Conservation (phyloP, 2,113 vertebrate genomes). For the Ciconia boyciana region DNA sequence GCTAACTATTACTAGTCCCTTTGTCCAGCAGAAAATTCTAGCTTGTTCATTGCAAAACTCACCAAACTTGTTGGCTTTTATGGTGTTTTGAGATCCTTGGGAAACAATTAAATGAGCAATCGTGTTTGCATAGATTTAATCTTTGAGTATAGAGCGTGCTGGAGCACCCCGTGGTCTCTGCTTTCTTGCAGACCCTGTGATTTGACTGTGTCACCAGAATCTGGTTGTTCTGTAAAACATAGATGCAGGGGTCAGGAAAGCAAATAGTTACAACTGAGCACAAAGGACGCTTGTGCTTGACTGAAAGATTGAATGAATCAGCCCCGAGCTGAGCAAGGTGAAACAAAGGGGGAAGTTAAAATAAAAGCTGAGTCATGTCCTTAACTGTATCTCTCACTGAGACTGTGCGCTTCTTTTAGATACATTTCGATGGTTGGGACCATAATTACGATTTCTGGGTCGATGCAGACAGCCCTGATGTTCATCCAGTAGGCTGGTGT, state of each 20-base stretch:
- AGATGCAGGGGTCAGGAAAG: neutral
- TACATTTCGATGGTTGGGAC: constrained; percentile 91
- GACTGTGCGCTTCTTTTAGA: constrained; percentile 63
- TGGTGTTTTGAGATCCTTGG: neutral
- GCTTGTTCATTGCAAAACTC: neutral
- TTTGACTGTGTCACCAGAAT: neutral
- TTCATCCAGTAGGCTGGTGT: constrained; percentile 91
- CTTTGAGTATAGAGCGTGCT: neutral
- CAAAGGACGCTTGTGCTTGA: neutral
- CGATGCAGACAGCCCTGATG: constrained; percentile 84
- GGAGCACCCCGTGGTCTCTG: neutral
- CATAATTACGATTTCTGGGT: constrained; percentile 86
- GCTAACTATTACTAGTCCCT: neutral
- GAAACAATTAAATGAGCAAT: neutral
- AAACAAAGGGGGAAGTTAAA: neutral
- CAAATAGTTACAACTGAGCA: neutral
- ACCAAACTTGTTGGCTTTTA: neutral
- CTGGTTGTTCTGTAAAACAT: neutral
- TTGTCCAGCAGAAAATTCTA: neutral
- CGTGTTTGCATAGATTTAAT: neutral
- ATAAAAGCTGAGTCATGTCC: constrained; percentile 23
- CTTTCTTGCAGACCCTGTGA: neutral
- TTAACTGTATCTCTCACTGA: neutral
- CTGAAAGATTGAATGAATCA: neutral
- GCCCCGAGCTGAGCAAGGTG: neutral